These are phyloP conservation scores for Heterotis niloticus DNA, from an alignment of 2,113 vertebrate genomes.

Conservation along the genomic window DNA sequence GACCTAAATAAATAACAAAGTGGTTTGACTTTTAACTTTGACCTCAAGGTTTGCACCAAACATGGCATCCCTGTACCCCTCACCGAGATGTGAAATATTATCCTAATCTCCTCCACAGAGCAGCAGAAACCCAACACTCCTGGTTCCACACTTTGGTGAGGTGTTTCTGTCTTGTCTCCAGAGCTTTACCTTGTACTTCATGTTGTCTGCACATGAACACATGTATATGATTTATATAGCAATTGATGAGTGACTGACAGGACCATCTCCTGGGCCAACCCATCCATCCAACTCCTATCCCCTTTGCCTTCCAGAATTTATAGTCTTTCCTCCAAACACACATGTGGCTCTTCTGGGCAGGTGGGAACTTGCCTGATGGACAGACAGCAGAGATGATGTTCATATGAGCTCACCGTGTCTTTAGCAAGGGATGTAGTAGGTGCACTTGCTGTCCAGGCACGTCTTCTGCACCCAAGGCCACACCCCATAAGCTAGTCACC, in stretches of 20 bases:
- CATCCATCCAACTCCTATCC: not conserved
- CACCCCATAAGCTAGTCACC: not conserved
- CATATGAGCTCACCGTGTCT: not conserved
- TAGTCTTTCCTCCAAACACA: not conserved
- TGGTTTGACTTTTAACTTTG: not conserved
- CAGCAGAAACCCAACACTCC: not conserved
- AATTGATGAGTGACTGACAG: not conserved
- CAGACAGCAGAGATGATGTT: not conserved
- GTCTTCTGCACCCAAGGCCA: not conserved
- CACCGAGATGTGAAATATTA: not conserved
- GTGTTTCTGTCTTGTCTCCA: not conserved
- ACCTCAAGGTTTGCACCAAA: not conserved
- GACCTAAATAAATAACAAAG: not conserved
- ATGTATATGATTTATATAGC: not conserved
- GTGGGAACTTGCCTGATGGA: slow-evolving; percentile 23
- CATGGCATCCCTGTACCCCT: not conserved
- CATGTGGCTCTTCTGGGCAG: slow-evolving; percentile 14
- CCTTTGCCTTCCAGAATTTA: not conserved
- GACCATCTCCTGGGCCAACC: not conserved
- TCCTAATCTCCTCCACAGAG: not conserved
- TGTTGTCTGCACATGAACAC: not conserved
- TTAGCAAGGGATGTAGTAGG: not conserved
- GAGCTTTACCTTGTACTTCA: not conserved
- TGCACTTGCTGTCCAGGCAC: not conserved
- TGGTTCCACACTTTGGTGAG: not conserved